Conservation (phyloP, 1,140 invertebrate genomes). For the Aphelenchoides besseyi region DNA sequence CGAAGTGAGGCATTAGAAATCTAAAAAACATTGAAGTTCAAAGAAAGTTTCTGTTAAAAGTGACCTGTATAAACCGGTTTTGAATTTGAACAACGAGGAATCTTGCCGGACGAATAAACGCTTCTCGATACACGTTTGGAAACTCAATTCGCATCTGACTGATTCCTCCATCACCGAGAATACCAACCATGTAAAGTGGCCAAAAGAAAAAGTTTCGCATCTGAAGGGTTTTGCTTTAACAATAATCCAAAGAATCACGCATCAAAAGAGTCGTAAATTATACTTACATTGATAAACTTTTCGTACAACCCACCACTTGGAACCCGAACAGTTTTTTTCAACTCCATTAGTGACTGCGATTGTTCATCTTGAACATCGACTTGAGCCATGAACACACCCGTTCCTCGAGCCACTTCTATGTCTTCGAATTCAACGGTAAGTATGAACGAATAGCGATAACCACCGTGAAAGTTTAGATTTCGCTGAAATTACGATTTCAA, state of each 20-base stretch:
- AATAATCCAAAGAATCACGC: slow-evolving; percentile 8
- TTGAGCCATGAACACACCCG: slow-evolving; percentile 43
- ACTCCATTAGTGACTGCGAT: not conserved
- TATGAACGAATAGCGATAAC: slow-evolving; percentile 8
- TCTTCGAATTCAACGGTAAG: not conserved
- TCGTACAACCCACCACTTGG: slow-evolving; percentile 26
- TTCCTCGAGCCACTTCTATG: slow-evolving; percentile 14
- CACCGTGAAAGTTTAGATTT: not conserved
- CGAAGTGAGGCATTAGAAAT: not conserved
- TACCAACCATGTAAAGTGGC: slow-evolving; percentile 38
- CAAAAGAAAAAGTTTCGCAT: slow-evolving; percentile 37
- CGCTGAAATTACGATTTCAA: slow-evolving; percentile 15
- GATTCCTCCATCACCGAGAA: slow-evolving; percentile 26
- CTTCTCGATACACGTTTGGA: slow-evolving; percentile 32
- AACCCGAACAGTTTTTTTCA: slow-evolving; percentile 21
- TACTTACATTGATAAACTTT: slow-evolving; percentile 12
- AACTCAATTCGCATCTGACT: slow-evolving; percentile 29
- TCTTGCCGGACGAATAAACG: not conserved
- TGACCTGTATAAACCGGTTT: slow-evolving; percentile 13
- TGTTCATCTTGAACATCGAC: slow-evolving; percentile 10
- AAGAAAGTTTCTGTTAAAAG: not conserved
- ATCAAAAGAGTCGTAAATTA: not conserved
- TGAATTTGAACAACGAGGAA: slow-evolving; percentile 22
- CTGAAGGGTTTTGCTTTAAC: slow-evolving; percentile 25
- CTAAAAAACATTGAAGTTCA: not conserved